Conservation (phyloP, 2,113 vertebrate genomes). For the Chloropsis cyanopogon region DNA sequence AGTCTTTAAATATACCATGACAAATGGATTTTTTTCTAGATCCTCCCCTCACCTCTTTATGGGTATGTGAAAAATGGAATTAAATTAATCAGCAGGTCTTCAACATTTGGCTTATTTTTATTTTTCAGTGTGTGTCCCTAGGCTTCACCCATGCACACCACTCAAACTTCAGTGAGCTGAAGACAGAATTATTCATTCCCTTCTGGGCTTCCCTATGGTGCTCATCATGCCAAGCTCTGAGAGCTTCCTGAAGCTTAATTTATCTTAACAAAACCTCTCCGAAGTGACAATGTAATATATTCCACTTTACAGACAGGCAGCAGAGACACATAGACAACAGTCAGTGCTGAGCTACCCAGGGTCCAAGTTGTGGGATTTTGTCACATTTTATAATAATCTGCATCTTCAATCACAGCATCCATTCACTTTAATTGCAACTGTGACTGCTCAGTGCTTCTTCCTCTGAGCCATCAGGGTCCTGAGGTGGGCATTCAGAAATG, state of each 20-base stretch:
- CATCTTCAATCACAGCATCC: neutral
- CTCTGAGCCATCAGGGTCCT: neutral
- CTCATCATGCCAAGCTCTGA: neutral
- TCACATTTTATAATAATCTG: neutral
- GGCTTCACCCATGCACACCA: neutral
- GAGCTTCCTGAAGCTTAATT: conserved; percentile 2
- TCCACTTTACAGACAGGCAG: neutral
- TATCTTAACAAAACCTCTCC: neutral
- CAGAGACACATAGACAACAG: neutral
- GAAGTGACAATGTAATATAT: neutral
- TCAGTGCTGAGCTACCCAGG: neutral
- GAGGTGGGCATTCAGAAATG: neutral
- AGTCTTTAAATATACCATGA: neutral
- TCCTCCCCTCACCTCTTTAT: neutral
- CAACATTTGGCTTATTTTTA: neutral
- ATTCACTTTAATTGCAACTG: neutral
- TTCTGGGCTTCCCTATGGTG: neutral
- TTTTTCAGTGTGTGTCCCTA: neutral
- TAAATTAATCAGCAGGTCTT: neutral
- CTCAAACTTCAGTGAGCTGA: neutral
- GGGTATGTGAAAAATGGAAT: neutral
- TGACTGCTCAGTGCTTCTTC: neutral
- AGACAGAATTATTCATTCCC: conserved; percentile 8
- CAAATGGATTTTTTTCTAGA: neutral
- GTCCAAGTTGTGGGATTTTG: neutral